phyloP scores from a whole-genome alignment of 1,140 invertebrate genomes.

The Eueides isabella region DNA sequence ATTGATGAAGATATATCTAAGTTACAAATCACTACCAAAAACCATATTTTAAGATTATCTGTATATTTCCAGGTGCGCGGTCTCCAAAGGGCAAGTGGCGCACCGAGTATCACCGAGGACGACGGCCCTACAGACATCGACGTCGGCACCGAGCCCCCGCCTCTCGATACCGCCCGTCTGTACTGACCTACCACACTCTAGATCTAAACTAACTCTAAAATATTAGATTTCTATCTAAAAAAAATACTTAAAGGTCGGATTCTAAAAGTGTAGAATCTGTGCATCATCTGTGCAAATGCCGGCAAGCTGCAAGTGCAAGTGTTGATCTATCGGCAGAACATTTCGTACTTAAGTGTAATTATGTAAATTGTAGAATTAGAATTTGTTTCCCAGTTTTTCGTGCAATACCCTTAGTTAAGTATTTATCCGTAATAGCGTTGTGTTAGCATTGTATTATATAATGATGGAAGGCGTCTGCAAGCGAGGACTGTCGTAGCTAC shows the following conservation, averaged over 20 bases:
- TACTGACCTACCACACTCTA: constrained; percentile 49
- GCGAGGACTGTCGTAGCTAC: constrained; percentile 41
- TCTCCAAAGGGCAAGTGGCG: constrained; percentile 45
- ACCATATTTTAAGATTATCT: background rate
- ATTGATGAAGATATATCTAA: too few species aligned
- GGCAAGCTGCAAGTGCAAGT: background rate
- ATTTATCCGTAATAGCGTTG: constrained; percentile 70
- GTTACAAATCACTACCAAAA: too few species aligned
- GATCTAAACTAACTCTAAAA: background rate
- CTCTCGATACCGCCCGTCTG: constrained; percentile 52
- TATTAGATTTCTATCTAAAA: background rate
- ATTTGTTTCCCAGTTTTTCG: constrained; percentile 67
- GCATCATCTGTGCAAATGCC: background rate
- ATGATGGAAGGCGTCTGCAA: background rate
- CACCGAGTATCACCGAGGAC: constrained; percentile 48
- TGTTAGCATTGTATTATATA: constrained; percentile 69
- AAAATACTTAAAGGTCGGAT: background rate
- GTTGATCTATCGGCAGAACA: constrained; percentile 16
- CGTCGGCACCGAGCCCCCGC: constrained; percentile 71
- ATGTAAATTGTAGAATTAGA: constrained; percentile 70
- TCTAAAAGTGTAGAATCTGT: background rate
- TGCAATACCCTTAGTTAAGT: constrained; percentile 80
- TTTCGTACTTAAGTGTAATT: constrained; percentile 65
- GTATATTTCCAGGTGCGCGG: constrained; percentile 61
- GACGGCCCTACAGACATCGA: constrained; percentile 71